Conservation (phyloP, 1,140 invertebrate genomes). For the Eupristina koningsbergeri region DNA sequence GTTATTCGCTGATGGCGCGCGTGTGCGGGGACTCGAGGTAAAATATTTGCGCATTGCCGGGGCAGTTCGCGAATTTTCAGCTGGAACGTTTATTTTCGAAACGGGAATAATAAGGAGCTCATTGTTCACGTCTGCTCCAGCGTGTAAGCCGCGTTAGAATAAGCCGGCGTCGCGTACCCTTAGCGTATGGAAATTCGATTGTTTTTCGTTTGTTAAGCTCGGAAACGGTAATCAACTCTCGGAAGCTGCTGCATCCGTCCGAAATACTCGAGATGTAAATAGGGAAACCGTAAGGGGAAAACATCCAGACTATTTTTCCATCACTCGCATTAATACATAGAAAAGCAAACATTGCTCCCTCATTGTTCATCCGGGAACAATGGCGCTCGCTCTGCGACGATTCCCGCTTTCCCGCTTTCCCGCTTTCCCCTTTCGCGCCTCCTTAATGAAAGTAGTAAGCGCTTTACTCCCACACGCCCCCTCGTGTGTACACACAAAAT, state of each 20-base stretch:
- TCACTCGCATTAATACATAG: constrained; percentile 42
- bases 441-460: constrained; percentile 37
- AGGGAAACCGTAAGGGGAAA: not conserved
- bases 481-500: constrained; percentile 21
- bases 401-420: not conserved
- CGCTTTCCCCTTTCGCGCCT: constrained; percentile 22
- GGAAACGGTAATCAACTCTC: constrained; percentile 1
- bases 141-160: constrained; percentile 1
- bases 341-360: constrained; percentile 33
- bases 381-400: not conserved
- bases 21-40: too few species aligned
- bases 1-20: not conserved
- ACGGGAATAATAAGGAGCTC: constrained; percentile 38
- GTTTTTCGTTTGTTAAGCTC: constrained; percentile 33
- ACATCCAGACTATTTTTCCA: constrained; percentile 22
- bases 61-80: not conserved
- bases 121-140: constrained; percentile 38
- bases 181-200: constrained; percentile 49
- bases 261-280: constrained; percentile 12
- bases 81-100: not conserved
- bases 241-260: constrained; percentile 27
- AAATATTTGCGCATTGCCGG: not conserved
- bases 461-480: too few species aligned
- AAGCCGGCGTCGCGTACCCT: constrained; percentile 35
- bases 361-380: constrained; percentile 41